These are phyloP conservation scores for Lutjanus argentimaculatus DNA, from an alignment of 2,797 vertebrate species.

Conservation along the genomic window DNA sequence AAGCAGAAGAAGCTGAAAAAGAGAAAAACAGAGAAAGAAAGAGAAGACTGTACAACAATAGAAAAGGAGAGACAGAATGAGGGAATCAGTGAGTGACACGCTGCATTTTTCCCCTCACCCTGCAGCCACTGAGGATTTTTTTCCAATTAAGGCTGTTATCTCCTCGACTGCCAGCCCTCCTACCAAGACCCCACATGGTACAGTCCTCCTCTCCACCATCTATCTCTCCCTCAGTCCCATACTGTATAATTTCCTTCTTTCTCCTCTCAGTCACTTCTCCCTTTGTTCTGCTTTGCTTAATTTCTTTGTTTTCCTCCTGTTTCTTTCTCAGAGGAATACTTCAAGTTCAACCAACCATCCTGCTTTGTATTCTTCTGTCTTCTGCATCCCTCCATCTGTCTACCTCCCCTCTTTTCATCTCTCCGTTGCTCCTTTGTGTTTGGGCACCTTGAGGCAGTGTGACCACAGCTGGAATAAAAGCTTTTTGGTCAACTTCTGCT, in stretches of 20 bases:
- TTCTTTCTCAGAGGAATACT: constrained; percentile 14
- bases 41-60: not conserved
- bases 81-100: constrained; percentile 18
- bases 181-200: constrained; percentile 53
- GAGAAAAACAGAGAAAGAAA: not conserved
- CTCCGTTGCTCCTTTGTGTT: constrained; percentile 39
- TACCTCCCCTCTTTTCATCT: constrained; percentile 18
- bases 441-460: constrained; percentile 52
- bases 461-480: constrained; percentile 42
- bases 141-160: constrained; percentile 61
- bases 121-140: constrained; percentile 45
- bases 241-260: constrained; percentile 14
- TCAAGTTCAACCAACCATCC: constrained; percentile 14
- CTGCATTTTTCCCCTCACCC: constrained; percentile 36
- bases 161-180: constrained; percentile 47
- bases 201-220: constrained; percentile 13
- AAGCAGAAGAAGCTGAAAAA: not conserved
- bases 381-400: constrained; percentile 21
- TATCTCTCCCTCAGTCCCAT: constrained; percentile 1
- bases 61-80: not conserved
- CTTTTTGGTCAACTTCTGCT: constrained; percentile 26
- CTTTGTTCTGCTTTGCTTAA: constrained; percentile 14
- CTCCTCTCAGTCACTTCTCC: not conserved
- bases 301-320: constrained; percentile 9
- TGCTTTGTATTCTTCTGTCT: constrained; percentile 4